phyloP scores from a whole-genome alignment of 2,797 vertebrate genomes.

The Poecilia picta region DNA sequence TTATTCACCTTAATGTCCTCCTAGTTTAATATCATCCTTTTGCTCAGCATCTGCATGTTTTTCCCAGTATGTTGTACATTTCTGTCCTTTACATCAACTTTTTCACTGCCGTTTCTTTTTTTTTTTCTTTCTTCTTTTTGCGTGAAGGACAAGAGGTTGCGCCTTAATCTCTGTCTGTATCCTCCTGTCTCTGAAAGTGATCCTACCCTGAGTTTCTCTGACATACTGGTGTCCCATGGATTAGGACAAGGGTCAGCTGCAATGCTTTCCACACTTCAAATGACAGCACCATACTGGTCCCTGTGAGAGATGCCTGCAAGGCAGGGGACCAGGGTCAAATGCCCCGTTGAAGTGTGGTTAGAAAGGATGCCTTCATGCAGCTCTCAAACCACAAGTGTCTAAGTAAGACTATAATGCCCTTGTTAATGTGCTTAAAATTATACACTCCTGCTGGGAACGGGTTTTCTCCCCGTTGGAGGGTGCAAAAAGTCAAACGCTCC shows the following conservation, averaged over 20 bases:
- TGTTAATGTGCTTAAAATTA: conserved; percentile 57
- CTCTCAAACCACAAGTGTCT: conserved; percentile 62
- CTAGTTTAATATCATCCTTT: conserved; percentile 51
- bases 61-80: conserved; percentile 25
- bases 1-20: conserved; percentile 29
- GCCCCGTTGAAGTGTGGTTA: conserved; percentile 47
- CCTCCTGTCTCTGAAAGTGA: conserved; percentile 52
- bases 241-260: conserved; percentile 48
- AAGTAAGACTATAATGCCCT: conserved; percentile 35
- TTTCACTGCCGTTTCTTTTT: conserved; percentile 17
- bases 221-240: conserved; percentile 55
- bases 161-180: conserved; percentile 42
- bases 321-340: conserved; percentile 59
- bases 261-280: conserved; percentile 45
- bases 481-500: conserved; percentile 60
- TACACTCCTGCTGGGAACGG: conserved; percentile 52
- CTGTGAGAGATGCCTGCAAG: conserved; percentile 51
- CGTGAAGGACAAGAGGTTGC: conserved; percentile 57
- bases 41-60: conserved; percentile 41
- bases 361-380: conserved; percentile 56
- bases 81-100: conserved; percentile 23
- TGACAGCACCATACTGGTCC: conserved; percentile 59
- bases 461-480: conserved; percentile 39
- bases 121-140: conserved; percentile 13
- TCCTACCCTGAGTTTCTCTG: conserved; percentile 47